Conservation (phyloP, 2,888 invertebrate species). For the Standfussiana lucernea region DNA sequence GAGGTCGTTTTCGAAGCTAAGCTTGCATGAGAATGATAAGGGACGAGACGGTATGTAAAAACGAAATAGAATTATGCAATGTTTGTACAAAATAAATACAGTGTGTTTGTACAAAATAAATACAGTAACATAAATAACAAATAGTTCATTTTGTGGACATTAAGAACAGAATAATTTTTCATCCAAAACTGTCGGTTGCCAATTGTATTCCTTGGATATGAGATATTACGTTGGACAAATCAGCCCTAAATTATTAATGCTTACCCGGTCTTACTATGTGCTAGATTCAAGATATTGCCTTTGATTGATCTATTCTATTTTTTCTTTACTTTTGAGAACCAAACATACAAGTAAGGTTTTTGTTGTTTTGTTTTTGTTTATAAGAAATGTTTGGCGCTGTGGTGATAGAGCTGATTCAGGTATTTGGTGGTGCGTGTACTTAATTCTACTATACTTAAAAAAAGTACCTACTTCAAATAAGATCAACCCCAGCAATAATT, state of each 20-base stretch:
- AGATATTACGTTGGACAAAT: not conserved
- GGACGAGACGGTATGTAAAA: not conserved
- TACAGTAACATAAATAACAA: not conserved
- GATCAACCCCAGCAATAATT: too few species aligned
- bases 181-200: not conserved
- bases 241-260: not conserved
- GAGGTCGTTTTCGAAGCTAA: constrained; percentile 3
- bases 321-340: not conserved
- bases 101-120: constrained; percentile 1
- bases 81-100: constrained; percentile 3
- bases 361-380: not conserved
- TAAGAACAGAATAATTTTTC: not conserved
- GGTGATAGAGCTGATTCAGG: too few species aligned
- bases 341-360: not conserved
- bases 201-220: not conserved
- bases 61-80: not conserved
- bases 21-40: constrained; percentile 3
- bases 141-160: not conserved
- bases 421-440: too few species aligned
- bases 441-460: not conserved
- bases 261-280: not conserved
- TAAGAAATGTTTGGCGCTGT: not conserved
- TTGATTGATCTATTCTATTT: not conserved
- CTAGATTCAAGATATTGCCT: not conserved
- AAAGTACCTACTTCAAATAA: not conserved